Evolutionary conservation across 2,113 vertebrate genomes (phyloP).

Genomic region (Cyanoramphus novaezelandiae): DNA sequence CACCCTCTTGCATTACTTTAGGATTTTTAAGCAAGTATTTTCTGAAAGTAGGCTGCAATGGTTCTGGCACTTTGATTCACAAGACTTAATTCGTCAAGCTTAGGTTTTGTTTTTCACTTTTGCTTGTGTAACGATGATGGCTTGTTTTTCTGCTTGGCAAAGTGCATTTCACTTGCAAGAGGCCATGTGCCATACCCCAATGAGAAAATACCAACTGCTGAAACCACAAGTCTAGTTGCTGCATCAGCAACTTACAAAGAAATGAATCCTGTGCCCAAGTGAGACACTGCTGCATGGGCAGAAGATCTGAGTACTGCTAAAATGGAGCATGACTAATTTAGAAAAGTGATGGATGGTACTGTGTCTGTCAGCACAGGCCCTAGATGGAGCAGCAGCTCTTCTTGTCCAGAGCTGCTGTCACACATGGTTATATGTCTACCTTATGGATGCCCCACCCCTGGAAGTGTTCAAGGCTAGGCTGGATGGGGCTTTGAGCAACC

Average conservation of each 20-base stretch:
- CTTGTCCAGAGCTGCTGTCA: not conserved
- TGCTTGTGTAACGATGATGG: not conserved
- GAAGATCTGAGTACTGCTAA: not conserved
- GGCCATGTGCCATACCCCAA: too few species aligned
- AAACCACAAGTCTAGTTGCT: not conserved
- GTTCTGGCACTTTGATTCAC: not conserved
- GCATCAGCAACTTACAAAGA: not conserved
- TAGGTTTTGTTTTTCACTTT: not conserved
- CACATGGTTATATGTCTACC: not conserved
- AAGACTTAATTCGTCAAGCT: not conserved
- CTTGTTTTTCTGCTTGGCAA: not conserved
- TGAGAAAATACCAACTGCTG: not conserved
- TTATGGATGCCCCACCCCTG: not conserved
- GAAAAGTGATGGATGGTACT: not conserved
- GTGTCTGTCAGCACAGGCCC: not conserved
- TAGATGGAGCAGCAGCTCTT: not conserved
- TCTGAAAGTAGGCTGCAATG: not conserved
- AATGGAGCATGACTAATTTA: not conserved
- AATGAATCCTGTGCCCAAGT: not conserved
- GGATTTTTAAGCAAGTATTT: not conserved
- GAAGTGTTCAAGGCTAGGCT: not conserved
- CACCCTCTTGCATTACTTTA: not conserved
- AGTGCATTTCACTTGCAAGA: not conserved
- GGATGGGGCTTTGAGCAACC: not conserved
- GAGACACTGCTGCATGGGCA: not conserved